Percentiles rank a stretch among this genome's conserved stretches.
phyloP scores from a whole-genome alignment of 2,797 vertebrate species.

The Gadopsis bispinosus region DNA sequence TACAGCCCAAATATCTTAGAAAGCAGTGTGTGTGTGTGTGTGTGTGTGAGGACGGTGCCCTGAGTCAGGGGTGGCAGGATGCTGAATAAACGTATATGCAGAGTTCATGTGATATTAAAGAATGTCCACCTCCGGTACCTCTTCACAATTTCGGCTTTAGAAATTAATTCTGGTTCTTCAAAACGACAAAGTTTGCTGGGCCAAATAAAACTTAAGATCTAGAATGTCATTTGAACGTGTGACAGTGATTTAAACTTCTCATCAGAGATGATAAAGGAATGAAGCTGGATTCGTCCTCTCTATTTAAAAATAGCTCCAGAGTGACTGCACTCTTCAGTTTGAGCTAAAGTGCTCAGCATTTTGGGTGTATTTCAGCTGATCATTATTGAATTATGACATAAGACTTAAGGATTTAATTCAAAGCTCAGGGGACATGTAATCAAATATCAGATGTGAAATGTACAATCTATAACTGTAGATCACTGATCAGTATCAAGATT shows the following conservation, averaged over 20 bases:
- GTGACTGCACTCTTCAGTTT: background rate
- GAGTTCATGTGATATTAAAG: constrained; percentile 13
- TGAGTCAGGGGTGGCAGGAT: constrained; percentile 38
- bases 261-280: background rate
- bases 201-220: background rate
- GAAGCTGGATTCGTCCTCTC: background rate
- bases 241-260: background rate
- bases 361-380: background rate
- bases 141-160: background rate
- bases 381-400: background rate
- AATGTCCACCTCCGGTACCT: background rate
- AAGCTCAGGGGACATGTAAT: background rate
- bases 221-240: background rate
- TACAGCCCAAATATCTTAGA: constrained; percentile 30
- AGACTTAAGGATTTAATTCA: background rate
- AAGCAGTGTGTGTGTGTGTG: constrained; percentile 13
- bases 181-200: background rate
- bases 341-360: constrained; percentile 1
- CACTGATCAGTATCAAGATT: background rate
- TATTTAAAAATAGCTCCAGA: background rate
- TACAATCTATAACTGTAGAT: background rate
- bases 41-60: constrained; percentile 18
- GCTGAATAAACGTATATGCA: constrained; percentile 8
- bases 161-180: background rate
- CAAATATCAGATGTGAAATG: background rate